Evolutionary conservation across 2,113 vertebrate genomes (phyloP), one percentile per base, ranked within the genome.

Genomic region (Leucoraja erinaceus): DNA sequence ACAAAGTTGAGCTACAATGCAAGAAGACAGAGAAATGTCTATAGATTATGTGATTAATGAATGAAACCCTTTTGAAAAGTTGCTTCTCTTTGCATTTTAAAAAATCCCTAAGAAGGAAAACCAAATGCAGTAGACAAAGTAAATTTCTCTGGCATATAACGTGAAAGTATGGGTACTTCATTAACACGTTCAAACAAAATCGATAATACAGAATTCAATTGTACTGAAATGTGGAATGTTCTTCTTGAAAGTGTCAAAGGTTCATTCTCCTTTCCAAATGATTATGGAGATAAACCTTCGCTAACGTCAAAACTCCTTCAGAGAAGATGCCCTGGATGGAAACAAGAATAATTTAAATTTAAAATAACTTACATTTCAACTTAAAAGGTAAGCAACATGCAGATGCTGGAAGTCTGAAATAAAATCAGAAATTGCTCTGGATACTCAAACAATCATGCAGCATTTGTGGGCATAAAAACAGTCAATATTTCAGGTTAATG

Each of bases 311-410:
- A 91, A 91, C 38, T 91, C 90, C 31, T 91, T 91, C 33, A 91
- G 72, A 54, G 90, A 91, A 72, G 90, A 72, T 91, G 90, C 90
- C 38, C 90, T 91, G 90, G 90, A 74, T 54, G 90, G 90, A 72
- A 91, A 91, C 38, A 91, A 91, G 22, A 91, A 91, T 91, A 88
- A 88, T 16, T 47, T 68, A 20, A 47, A 91, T 91, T 91, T 91
- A 25, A 74, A 91, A 22, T 72, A 74, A 74, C 68, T 10, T 18
- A 74, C 31, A 25, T 72, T 22, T 72, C 14, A 38, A 79, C n/a
- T 79, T 79, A 38, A 38, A 79, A 79, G 22, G 70, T 72, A 72
- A 72, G 22, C 18, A 72, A 72, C 22, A 72, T 72, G 70, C 70
- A 22, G 70, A 72, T 72, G 70, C 1, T 20, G 18, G 70, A 72